Evolutionary conservation across 2,888 invertebrate species (phyloP).

Genomic region (Ophion slaviceki): DNA sequence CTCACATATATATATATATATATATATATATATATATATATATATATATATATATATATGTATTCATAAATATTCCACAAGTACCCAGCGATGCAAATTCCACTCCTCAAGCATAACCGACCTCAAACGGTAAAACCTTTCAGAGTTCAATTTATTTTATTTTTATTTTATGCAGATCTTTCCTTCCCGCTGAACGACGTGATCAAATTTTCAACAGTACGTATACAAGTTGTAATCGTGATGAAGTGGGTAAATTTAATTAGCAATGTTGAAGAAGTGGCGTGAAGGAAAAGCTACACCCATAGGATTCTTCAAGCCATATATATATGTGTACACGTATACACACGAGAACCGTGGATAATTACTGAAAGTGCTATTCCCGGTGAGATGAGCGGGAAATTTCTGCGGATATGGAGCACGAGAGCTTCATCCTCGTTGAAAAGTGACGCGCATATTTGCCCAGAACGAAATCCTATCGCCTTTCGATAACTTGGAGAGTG

Average conservation of each 20-base stretch:
- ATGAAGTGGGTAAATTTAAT: slow-evolving; percentile 56
- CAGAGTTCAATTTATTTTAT: neutral
- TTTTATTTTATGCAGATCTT: slow-evolving; percentile 1
- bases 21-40: too few species aligned
- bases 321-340: neutral
- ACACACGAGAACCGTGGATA: slow-evolving; percentile 26
- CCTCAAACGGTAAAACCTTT: neutral
- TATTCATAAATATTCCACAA: neutral
- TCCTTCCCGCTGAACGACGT: slow-evolving; percentile 7
- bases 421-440: slow-evolving; percentile 24
- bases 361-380: slow-evolving; percentile 59
- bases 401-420: slow-evolving; percentile 25
- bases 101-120: neutral
- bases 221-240: slow-evolving; percentile 22
- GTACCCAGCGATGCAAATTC: neutral
- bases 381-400: slow-evolving; percentile 44
- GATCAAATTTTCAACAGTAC: slow-evolving; percentile 41
- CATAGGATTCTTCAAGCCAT: neutral
- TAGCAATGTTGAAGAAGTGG: slow-evolving; percentile 29
- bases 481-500: too few species aligned
- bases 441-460: slow-evolving; percentile 3
- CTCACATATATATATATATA: too few species aligned
- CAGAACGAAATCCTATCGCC: too few species aligned
- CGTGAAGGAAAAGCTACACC: slow-evolving; percentile 2
- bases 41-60: too few species aligned